Conservation (phyloP, 2,888 invertebrate genomes). For the Rotaria socialis region DNA sequence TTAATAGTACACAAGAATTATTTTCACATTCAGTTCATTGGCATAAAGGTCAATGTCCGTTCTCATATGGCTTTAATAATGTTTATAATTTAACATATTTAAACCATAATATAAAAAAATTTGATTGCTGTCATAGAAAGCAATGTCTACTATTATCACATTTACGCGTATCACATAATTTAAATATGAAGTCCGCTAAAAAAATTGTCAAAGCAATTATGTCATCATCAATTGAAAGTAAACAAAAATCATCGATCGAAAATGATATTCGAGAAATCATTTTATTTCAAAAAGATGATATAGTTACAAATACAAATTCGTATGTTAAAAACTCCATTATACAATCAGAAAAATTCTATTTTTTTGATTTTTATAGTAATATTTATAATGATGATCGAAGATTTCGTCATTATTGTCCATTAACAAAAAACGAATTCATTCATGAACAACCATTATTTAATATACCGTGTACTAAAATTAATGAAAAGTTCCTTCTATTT, state of each 20-base stretch:
- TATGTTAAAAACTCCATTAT: background rate
- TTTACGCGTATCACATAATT: slow-evolving; percentile 26
- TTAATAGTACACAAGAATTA: background rate
- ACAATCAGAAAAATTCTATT: background rate
- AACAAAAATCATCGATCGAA: background rate
- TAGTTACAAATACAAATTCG: background rate
- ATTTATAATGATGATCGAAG: slow-evolving; percentile 35
- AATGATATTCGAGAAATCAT: slow-evolving; percentile 27
- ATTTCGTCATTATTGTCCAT: slow-evolving; percentile 35
- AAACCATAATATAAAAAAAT: slow-evolving; percentile 21
- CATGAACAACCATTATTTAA: slow-evolving; percentile 3
- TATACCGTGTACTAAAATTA: slow-evolving; percentile 18
- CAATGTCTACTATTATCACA: slow-evolving; percentile 24
- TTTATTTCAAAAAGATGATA: slow-evolving; percentile 22
- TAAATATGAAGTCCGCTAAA: slow-evolving; percentile 18
- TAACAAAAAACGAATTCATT: background rate
- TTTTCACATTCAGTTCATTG: slow-evolving; percentile 21
- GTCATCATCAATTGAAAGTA: background rate
- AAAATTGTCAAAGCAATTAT: slow-evolving; percentile 31
- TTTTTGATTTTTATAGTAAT: background rate
- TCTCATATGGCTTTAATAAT: slow-evolving; percentile 11
- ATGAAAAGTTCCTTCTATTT: slow-evolving; percentile 15
- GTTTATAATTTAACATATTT: slow-evolving; percentile 4
- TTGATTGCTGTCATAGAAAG: background rate
- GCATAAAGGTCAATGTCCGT: slow-evolving; percentile 32